Base-by-base conservation (phyloP, 2,113 vertebrate species). In the Ptychochromis oligacanthus region DNA sequence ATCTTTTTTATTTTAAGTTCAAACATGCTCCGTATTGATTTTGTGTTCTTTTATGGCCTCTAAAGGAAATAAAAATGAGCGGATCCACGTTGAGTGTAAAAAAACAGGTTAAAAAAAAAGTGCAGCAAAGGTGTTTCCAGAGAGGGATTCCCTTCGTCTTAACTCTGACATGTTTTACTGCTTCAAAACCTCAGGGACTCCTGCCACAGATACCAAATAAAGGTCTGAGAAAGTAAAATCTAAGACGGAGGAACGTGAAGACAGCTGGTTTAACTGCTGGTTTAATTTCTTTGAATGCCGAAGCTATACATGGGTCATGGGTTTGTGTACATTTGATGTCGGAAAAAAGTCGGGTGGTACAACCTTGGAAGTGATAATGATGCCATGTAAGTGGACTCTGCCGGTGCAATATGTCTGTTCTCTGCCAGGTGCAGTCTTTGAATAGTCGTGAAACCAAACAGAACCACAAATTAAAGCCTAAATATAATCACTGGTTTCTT, bases 401-500 rank as follows among this genome's bases (percentile, higher is more conserved):
- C 24, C 17, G 3, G 59, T 67, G 67, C 40, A 72, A 57, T 75
- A 31, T 54, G 60, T 76, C 28, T 31, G 28, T 4, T 75, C 46
- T 75, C 54, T 28, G n/a, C 17, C 80, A 83, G 87, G 91, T 92
- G 89, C 70, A 18, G 54, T 67, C 2, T 13, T 12, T 65, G 72
- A 43, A 82, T 31, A 49, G 65, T 62, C 2, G 5, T 67, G 82
- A 90, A 91, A 67, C 36, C 31, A 77, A 87, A 83, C 75, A 78
- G 78, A 85, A 65, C 76, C 59, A 76, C 13, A 87, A 61, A 88
- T 89, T 90, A 86, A 87, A 92, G 72, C 64, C 62, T 67, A 46
- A 77, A 87, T 75, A 60, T 90, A 92, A 92, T 92, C 87, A 86
- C 31, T 7, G 90, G 81, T 78, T 89, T 77, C 79, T 64, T 70